These are phyloP conservation scores for Caenorhabditis wallacei DNA, from an alignment of 2,888 invertebrate species.

Conservation along the genomic window DNA sequence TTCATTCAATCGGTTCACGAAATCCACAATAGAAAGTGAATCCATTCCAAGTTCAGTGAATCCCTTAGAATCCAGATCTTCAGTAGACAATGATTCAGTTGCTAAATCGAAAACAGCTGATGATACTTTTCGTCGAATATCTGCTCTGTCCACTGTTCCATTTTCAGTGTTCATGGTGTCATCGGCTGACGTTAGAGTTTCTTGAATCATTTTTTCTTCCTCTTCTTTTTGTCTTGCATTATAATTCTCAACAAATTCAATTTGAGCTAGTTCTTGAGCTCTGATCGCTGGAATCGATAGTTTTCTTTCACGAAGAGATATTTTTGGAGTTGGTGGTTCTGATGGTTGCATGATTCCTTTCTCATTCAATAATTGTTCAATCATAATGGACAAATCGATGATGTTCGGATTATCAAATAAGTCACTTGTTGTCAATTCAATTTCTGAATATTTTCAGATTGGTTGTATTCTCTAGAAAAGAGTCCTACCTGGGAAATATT, in stretches of 20 bases:
- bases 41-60: slow-evolving; percentile 81
- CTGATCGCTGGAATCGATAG: slow-evolving; percentile 58
- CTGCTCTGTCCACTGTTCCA: slow-evolving; percentile 28
- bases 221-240: slow-evolving; percentile 26
- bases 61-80: slow-evolving; percentile 62
- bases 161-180: background rate
- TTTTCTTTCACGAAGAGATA: slow-evolving; percentile 58
- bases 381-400: slow-evolving; percentile 46
- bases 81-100: slow-evolving; percentile 56
- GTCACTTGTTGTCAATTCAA: slow-evolving; percentile 66
- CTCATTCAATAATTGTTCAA: slow-evolving; percentile 53
- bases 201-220: background rate
- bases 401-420: slow-evolving; percentile 70
- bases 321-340: slow-evolving; percentile 40
- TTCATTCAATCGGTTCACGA: slow-evolving; percentile 74
- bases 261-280: slow-evolving; percentile 61
- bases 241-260: slow-evolving; percentile 59
- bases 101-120: slow-evolving; percentile 56
- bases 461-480: background rate
- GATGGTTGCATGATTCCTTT: slow-evolving; percentile 48
- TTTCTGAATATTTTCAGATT: slow-evolving; percentile 16
- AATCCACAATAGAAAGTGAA: slow-evolving; percentile 78
- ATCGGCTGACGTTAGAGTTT: background rate
- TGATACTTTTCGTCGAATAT: slow-evolving; percentile 49
- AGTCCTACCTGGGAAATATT: slow-evolving; percentile 59